These are phyloP conservation scores for Sciurus vulgaris DNA, from an alignment of 2,797 vertebrate genomes.

Conservation along the genomic window DNA sequence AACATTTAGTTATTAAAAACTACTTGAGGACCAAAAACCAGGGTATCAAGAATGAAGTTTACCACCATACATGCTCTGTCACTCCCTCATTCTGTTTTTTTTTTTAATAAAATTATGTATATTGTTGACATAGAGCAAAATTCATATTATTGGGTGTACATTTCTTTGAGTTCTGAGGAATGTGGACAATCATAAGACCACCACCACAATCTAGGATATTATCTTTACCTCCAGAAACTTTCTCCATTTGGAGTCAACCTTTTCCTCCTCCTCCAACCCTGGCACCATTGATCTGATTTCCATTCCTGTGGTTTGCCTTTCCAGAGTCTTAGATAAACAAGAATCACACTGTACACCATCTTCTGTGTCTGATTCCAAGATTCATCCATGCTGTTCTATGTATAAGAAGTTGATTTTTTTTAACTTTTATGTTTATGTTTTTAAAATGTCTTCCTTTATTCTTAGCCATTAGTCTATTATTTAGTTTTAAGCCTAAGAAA, in stretches of 20 bases:
- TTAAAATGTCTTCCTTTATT: constrained; percentile 9
- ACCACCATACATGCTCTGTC: not conserved
- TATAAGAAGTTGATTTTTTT: not conserved
- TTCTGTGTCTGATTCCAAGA: not conserved
- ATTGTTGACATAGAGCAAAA: not conserved
- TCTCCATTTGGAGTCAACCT: not conserved
- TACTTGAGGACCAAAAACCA: constrained; percentile 4
- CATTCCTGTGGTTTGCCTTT: not conserved
- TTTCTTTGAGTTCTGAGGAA: constrained; percentile 6
- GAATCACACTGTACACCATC: not conserved
- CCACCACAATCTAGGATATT: not conserved
- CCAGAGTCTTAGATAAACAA: not conserved
- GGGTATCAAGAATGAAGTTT: not conserved
- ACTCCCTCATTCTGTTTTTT: not conserved
- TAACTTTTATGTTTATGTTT: not conserved
- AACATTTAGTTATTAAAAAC: constrained; percentile 30
- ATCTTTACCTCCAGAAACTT: not conserved
- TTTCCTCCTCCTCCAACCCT: not conserved
- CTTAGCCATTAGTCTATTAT: constrained; percentile 23
- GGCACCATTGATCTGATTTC: not conserved
- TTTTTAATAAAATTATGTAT: not conserved
- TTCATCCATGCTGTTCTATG: not conserved
- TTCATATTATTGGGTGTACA: not conserved
- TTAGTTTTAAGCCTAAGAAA: constrained; percentile 39
- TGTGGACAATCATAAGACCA: not conserved